Conservation (phyloP, 2,113 vertebrate species). For the Steatornis caripensis region DNA sequence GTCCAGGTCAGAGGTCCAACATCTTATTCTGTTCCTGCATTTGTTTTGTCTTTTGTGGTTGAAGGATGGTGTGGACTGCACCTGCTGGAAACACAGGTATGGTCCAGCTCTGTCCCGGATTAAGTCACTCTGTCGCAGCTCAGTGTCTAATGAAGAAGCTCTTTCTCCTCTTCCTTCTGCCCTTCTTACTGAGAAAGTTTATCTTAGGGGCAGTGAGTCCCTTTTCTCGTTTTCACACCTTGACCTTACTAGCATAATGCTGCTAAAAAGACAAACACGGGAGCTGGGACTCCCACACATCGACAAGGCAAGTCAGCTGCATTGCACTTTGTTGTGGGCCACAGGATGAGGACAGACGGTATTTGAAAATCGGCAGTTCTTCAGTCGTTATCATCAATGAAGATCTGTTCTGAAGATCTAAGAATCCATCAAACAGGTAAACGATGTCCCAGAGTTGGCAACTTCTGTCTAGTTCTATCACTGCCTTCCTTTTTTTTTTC, state of each 20-base stretch:
- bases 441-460: not conserved
- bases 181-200: not conserved
- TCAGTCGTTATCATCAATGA: not conserved
- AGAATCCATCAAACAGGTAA: not conserved
- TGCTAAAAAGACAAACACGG: not conserved
- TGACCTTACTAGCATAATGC: not conserved
- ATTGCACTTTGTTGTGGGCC: not conserved
- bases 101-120: not conserved
- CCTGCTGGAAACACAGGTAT: not conserved
- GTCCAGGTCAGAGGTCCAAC: not conserved
- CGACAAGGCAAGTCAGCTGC: not conserved
- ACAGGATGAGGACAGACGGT: not conserved
- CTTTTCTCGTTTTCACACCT: not conserved
- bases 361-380: not conserved
- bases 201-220: not conserved
- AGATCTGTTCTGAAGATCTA: not conserved
- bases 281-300: not conserved
- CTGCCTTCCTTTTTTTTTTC: not conserved
- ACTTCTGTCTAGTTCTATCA: not conserved
- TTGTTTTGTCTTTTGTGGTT: not conserved
- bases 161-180: not conserved
- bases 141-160: not conserved
- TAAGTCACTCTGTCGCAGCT: not conserved
- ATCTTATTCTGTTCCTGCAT: not conserved
- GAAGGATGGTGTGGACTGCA: not conserved